A percentile compares a stretch with the other conserved stretches of the same genome.
phyloP scores from a whole-genome alignment of 1,140 invertebrate species.

The Drosophila bifasciata region DNA sequence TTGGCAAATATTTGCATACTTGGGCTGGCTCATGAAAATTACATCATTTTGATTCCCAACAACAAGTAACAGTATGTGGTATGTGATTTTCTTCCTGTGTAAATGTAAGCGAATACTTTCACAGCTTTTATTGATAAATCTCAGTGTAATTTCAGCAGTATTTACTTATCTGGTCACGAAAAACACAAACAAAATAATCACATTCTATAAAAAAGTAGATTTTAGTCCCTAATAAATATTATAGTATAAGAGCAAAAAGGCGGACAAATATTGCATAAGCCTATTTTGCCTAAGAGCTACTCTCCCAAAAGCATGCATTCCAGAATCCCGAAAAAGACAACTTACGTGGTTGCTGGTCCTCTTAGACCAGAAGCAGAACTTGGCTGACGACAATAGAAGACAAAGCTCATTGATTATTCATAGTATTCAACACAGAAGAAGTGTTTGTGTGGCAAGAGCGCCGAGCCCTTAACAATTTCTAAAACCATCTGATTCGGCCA shows the following conservation, averaged over 20 bases:
- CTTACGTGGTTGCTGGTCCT: constrained; percentile 7
- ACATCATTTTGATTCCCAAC: constrained; percentile 82
- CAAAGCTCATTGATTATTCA: constrained; percentile 77
- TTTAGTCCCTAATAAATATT: constrained; percentile 3
- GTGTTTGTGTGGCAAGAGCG: constrained; percentile 72
- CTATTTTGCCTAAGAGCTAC: constrained; percentile 30
- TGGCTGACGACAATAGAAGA: constrained; percentile 35
- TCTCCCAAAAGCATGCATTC: constrained; percentile 47
- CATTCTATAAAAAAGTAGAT: constrained; percentile 4
- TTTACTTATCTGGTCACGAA: constrained; percentile 15
- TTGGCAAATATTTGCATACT: constrained; percentile 79
- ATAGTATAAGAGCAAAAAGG: constrained; percentile 49
- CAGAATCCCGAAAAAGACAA: constrained; percentile 6
- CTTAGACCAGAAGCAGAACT: constrained; percentile 31
- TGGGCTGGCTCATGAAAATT: constrained; percentile 72
- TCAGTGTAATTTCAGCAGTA: constrained; percentile 22
- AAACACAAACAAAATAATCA: neutral
- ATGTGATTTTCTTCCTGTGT: constrained; percentile 61
- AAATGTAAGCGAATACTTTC: constrained; percentile 29
- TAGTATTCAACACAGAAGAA: constrained; percentile 74
- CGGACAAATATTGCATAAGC: constrained; percentile 62
- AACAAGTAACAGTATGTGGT: constrained; percentile 24
- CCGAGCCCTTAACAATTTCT: constrained; percentile 25
- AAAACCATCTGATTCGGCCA: constrained; percentile 42
- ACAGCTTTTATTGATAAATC: too few species aligned